Evolutionary conservation across 2,797 vertebrate genomes (phyloP).

Genomic region (Lacerta agilis): DNA sequence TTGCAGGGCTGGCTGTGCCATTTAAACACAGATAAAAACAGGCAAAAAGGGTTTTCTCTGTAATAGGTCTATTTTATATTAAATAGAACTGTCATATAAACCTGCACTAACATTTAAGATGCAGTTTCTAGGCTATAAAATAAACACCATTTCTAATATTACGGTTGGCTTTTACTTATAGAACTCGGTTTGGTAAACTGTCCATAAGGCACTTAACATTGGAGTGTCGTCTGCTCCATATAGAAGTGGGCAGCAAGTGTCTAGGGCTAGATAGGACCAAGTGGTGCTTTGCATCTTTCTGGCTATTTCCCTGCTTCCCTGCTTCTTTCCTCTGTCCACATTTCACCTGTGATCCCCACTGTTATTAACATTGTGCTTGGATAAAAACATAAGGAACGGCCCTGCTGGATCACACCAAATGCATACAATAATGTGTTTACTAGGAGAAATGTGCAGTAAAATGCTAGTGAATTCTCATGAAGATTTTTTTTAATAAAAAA

Average conservation of each 20-base stretch:
- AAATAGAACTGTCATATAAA: conserved; percentile 86
- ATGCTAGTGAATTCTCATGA: too few relatives aligned
- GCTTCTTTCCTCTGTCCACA: background rate
- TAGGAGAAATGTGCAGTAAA: too few relatives aligned
- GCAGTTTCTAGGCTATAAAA: conserved; percentile 86
- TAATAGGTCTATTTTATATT: conserved; percentile 84
- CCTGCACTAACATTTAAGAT: conserved; percentile 82
- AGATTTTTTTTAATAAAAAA: too few relatives aligned
- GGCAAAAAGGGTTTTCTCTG: conserved; percentile 78
- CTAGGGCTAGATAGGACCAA: conserved; percentile 28
- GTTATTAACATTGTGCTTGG: background rate
- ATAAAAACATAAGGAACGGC: too few relatives aligned
- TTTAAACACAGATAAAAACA: conserved; percentile 82
- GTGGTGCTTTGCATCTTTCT: conserved; percentile 25
- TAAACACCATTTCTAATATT: conserved; percentile 85
- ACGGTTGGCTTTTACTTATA: conserved; percentile 76
- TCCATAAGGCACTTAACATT: conserved; percentile 52
- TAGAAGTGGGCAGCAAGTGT: conserved; percentile 39
- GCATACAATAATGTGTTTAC: too few relatives aligned
- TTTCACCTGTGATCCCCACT: background rate
- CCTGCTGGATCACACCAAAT: background rate
- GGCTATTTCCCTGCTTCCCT: conserved; percentile 18
- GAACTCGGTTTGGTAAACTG: conserved; percentile 70
- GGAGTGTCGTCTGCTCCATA: conserved; percentile 51
- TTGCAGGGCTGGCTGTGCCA: conserved; percentile 79